Conservation (phyloP, 2,113 vertebrate species). For the Oncorhynchus gorbuscha region DNA sequence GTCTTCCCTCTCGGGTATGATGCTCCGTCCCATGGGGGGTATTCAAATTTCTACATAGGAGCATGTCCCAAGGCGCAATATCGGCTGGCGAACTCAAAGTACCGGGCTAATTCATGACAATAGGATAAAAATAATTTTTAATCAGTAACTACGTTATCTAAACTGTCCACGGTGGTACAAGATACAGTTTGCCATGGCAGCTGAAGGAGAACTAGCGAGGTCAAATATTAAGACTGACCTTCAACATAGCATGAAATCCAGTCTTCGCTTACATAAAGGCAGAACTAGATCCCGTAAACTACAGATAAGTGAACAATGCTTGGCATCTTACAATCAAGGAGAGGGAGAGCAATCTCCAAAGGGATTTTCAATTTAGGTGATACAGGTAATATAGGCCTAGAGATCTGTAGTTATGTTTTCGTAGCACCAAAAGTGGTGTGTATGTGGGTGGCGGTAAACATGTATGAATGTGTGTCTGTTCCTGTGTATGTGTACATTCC, state of each 20-base stretch:
- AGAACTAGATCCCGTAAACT: constrained; percentile 54
- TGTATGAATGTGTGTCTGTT: constrained; percentile 48
- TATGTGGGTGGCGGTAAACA: constrained; percentile 61
- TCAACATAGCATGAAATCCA: constrained; percentile 49
- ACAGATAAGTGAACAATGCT: constrained; percentile 44
- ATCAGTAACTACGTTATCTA: constrained; percentile 14
- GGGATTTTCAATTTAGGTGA: constrained; percentile 41
- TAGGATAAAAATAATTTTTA: background rate
- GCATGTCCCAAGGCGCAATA: constrained; percentile 46
- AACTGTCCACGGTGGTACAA: background rate
- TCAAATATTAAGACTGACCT: constrained; percentile 47
- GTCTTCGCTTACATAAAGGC: constrained; percentile 38
- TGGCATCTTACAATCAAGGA: constrained; percentile 32
- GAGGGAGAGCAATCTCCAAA: constrained; percentile 42
- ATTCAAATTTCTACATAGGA: constrained; percentile 8
- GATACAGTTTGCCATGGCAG: background rate
- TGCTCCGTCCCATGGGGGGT: constrained; percentile 10
- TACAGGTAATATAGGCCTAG: constrained; percentile 28
- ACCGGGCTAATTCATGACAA: constrained; percentile 33
- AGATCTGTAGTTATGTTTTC: constrained; percentile 58
- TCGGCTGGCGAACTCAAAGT: constrained; percentile 28
- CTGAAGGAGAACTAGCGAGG: background rate
- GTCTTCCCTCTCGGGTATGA: constrained; percentile 26
- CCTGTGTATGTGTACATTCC: constrained; percentile 75
- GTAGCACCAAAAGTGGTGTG: constrained; percentile 57